These are phyloP conservation scores for Henicopernis longicauda DNA, from an alignment of 2,113 vertebrate species.

Conservation along the genomic window DNA sequence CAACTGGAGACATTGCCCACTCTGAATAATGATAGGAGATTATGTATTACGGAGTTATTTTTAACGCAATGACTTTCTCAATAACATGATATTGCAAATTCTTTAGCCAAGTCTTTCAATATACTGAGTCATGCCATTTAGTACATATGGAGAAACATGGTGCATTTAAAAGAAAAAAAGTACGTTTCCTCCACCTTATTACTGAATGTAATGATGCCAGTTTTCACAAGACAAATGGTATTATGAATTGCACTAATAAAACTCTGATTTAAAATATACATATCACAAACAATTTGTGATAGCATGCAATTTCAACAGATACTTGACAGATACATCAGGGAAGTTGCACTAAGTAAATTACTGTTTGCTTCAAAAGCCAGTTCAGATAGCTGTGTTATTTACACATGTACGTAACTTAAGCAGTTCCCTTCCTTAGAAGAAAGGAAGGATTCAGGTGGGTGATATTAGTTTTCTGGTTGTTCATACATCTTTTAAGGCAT, in stretches of 20 bases:
- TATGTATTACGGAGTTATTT: not conserved
- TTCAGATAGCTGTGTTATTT: not conserved
- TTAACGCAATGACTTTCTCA: not conserved
- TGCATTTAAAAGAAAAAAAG: not conserved
- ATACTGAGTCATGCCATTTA: not conserved
- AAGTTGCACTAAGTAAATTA: not conserved
- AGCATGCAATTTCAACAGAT: not conserved
- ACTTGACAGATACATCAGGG: not conserved
- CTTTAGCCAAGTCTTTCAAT: not conserved
- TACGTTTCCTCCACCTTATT: not conserved
- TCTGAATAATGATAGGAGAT: not conserved
- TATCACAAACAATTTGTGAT: not conserved
- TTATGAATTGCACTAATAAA: not conserved
- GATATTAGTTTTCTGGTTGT: not conserved
- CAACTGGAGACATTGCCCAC: not conserved
- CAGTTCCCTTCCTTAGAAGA: not conserved
- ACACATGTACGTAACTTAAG: not conserved
- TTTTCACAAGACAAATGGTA: not conserved
- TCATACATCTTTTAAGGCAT: not conserved
- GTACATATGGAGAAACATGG: not conserved
- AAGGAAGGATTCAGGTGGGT: not conserved
- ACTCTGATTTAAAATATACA: not conserved
- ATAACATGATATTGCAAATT: not conserved
- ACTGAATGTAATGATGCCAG: not conserved
- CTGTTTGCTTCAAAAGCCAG: not conserved